phyloP scores from a whole-genome alignment of 2,797 vertebrate genomes.

The Cossypha niveicapilla region DNA sequence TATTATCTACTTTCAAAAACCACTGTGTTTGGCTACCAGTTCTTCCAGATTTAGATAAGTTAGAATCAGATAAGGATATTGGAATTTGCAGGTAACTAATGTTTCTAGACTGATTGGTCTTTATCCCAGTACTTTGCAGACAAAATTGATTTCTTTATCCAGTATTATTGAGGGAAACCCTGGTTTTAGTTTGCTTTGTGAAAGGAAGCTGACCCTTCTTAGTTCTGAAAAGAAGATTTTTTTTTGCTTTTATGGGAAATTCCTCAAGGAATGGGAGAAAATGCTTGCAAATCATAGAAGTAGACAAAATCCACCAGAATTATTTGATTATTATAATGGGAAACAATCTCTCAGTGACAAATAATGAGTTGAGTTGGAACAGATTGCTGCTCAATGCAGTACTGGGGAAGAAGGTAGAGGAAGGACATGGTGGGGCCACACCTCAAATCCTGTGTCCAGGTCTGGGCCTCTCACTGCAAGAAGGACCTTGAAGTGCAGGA shows the following conservation, averaged over 20 bases:
- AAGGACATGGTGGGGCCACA: neutral
- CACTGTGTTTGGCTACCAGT: neutral
- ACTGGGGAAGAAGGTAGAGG: neutral
- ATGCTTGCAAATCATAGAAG: neutral
- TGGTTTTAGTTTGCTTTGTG: neutral
- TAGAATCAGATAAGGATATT: neutral
- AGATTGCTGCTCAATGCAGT: neutral
- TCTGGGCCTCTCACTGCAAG: neutral
- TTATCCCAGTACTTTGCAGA: neutral
- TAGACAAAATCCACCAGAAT: neutral
- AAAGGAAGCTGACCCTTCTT: neutral
- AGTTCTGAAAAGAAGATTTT: neutral
- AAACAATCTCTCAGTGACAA: neutral
- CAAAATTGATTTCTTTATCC: neutral
- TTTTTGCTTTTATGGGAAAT: neutral
- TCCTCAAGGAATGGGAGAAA: neutral
- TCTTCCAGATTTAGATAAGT: neutral
- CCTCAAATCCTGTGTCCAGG: neutral
- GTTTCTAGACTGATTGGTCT: neutral
- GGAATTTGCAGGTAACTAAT: neutral
- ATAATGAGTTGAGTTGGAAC: neutral
- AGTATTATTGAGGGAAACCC: neutral
- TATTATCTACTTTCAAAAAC: neutral
- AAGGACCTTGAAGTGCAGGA: neutral
- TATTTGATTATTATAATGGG: neutral